Percentiles rank a stretch among this genome's conserved stretches.
These are phyloP conservation scores for Echeneis naucrates DNA, from an alignment of 2,797 vertebrate species.

Conservation along the genomic window DNA sequence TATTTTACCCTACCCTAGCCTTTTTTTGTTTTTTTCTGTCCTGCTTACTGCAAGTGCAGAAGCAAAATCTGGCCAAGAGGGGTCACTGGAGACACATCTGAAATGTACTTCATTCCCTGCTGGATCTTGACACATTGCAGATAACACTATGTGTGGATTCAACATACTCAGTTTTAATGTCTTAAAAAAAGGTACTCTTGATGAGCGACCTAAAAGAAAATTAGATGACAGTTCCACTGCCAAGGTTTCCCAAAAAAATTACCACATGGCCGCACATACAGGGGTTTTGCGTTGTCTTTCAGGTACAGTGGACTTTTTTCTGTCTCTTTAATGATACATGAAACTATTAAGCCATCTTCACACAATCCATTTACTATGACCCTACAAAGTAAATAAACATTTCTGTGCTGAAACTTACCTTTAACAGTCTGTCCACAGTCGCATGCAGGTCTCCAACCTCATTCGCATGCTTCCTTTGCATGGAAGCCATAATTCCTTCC, in stretches of 20 bases:
- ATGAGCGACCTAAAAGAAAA: background rate
- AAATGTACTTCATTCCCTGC: background rate
- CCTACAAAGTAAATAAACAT: constrained; percentile 5
- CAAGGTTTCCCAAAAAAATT: no score
- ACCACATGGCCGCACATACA: background rate
- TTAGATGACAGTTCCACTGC: background rate
- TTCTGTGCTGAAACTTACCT: constrained; percentile 64
- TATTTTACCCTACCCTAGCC: no score
- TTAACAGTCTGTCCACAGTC: constrained; percentile 74
- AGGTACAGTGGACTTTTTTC: background rate
- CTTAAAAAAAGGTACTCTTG: background rate
- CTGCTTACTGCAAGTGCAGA: background rate
- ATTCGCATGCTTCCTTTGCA: constrained; percentile 79
- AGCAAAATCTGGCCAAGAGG: constrained; percentile 1
- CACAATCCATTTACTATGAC: background rate
- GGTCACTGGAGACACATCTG: background rate
- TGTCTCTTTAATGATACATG: constrained; percentile 3
- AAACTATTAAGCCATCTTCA: background rate
- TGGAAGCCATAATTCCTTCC: constrained; percentile 68
- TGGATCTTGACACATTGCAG: background rate
- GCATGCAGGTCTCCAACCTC: constrained; percentile 79
- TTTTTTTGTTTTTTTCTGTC: no score
- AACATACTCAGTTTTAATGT: background rate
- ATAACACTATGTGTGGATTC: no score
- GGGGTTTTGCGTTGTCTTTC: background rate